Evolutionary conservation across 2,113 vertebrate genomes (phyloP).

Genomic region (Rousettus leschenaultii): DNA sequence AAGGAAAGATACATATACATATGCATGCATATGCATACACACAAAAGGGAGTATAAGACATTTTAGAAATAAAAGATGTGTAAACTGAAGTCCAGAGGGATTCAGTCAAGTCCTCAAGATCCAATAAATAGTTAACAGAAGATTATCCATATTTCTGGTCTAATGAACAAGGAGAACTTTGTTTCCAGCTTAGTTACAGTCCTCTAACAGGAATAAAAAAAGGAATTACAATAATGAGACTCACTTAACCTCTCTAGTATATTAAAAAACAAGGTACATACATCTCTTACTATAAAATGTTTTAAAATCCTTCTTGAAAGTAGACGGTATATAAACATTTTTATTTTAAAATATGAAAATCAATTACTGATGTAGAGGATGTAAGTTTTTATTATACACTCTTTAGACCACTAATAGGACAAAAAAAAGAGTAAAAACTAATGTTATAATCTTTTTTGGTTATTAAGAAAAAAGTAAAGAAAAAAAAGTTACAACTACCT

Average conservation of each 20-base stretch:
- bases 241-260: neutral
- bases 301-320: neutral
- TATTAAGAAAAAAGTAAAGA: neutral
- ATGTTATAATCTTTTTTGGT: neutral
- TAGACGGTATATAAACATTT: neutral
- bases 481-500: neutral
- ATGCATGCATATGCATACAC: neutral
- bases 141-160: neutral
- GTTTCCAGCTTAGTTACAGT: neutral
- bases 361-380: neutral
- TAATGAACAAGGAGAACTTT: neutral
- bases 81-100: neutral
- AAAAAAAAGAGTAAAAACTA: neutral
- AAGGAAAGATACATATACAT: neutral
- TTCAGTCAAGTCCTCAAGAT: neutral
- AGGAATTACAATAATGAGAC: neutral
- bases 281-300: neutral
- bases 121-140: neutral
- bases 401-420: neutral
- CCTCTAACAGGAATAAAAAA: neutral
- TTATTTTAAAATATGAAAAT: neutral
- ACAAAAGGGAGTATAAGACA: neutral
- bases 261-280: neutral
- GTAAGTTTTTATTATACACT: neutral
- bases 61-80: neutral